Evolutionary conservation across 2,113 vertebrate species (phyloP), one percentile per base, ranked within the genome.

Genomic region (Agelaius phoeniceus): DNA sequence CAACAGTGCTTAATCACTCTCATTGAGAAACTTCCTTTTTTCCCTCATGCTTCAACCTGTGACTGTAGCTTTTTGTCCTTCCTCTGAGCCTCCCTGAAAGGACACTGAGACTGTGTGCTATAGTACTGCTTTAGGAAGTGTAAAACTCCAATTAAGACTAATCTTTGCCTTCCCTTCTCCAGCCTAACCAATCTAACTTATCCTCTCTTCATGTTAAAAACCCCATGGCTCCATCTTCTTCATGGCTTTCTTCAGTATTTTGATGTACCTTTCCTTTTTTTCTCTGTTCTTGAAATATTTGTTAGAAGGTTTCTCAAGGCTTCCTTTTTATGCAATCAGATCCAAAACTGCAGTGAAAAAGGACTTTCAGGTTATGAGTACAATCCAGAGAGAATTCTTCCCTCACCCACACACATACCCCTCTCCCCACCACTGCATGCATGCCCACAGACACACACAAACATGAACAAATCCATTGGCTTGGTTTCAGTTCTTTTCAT

Each of bases 231-330:
- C 37, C 46, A 4, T 18, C 7, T 81, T 68, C 24, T n/a, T 21
- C 27, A 6, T 24, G 9, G 15, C 18, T 46, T 80, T 2, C 7
- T 69, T 46, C 39, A 72, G 30, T 52, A 10, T 75, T 89, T 89
- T 87, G 7, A 20, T 0, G 0, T 39, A 23, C 5, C 1, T 1
- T 66, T 90, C 41, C 33, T 58, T 9, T 67, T 82, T 73, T 65
- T 22, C 19, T 68, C 11, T 57, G 6, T 37, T 73, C 7, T 11
- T 68, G 13, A 61, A 65, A 9, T 52, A 31, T 11, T 4, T 6
- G 16, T 52, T 58, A 41, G 20, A 86, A 76, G 11, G 66, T 35
- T 93, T 90, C 66, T 51, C 52, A 78, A 71, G 43, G 18, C 8
- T 75, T 74, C 11, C 8, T 75, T 75, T 91, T 59, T 33, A 39